A percentile compares a stretch with the other conserved stretches of the same genome.
These are phyloP conservation scores for Limnothrissa miodon DNA, from an alignment of 2,113 vertebrate species.

Conservation along the genomic window DNA sequence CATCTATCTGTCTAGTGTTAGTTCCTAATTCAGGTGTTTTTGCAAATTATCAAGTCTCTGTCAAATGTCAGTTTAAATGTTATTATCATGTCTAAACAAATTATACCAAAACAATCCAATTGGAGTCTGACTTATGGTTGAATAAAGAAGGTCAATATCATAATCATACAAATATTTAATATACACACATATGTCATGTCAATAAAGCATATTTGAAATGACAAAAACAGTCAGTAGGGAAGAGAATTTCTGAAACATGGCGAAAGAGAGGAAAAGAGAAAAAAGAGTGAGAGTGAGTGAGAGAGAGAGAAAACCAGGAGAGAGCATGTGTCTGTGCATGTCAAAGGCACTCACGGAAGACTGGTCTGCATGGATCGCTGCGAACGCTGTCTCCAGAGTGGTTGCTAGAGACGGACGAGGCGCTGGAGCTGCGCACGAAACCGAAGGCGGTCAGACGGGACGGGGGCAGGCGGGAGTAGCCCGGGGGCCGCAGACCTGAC, in stretches of 20 bases:
- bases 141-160: no score
- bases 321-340: neutral
- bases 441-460: conserved; percentile 88
- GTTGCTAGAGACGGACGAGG: conserved; percentile 87
- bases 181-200: no score
- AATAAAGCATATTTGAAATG: neutral
- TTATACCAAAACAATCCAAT: no score
- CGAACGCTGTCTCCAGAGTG: conserved; percentile 81
- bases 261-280: neutral
- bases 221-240: neutral
- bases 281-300: neutral
- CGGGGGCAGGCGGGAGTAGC: conserved; percentile 82
- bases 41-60: no score
- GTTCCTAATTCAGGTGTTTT: no score
- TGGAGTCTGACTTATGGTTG: no score
- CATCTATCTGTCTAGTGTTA: no score
- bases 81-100: no score
- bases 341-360: conserved; percentile 79
- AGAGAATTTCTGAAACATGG: neutral
- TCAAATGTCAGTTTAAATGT: no score
- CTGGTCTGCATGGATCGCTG: conserved; percentile 77
- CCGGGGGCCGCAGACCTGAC: conserved; percentile 87
- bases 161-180: no score
- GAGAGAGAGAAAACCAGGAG: neutral
- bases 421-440: conserved; percentile 90